Percentiles rank a stretch among this genome's conserved stretches.
These are phyloP conservation scores for Drosophila fuyamai DNA, from an alignment of 1,140 invertebrate genomes.

Conservation along the genomic window DNA sequence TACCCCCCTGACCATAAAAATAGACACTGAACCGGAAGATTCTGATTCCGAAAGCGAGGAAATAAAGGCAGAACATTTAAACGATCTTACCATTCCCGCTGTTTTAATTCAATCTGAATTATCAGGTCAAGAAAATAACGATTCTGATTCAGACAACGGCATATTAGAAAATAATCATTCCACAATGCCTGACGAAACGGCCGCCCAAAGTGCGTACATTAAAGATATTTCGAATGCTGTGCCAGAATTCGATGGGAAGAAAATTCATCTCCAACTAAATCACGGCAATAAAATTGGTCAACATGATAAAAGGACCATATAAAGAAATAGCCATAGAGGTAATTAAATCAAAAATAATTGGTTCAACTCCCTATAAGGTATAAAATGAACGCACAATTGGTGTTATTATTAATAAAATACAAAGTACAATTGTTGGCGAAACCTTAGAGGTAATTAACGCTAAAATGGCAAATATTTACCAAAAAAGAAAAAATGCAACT, in stretches of 20 bases:
- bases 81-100: background rate
- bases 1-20: too few relatives aligned
- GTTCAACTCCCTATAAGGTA: too few relatives aligned
- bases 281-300: too few relatives aligned
- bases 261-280: too few relatives aligned
- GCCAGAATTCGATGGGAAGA: too few relatives aligned
- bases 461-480: background rate
- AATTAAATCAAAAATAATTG: too few relatives aligned
- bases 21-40: background rate
- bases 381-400: background rate
- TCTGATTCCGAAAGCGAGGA: background rate
- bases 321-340: too few relatives aligned
- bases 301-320: too few relatives aligned
- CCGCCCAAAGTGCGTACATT: too few relatives aligned
- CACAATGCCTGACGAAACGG: background rate
- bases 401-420: background rate
- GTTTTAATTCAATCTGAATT: background rate
- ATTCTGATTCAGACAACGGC: background rate
- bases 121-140: background rate
- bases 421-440: background rate
- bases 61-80: background rate
- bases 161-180: background rate
- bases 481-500: too few relatives aligned
- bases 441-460: background rate
- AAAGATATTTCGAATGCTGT: too few relatives aligned